Evolutionary conservation across 1,140 invertebrate species (phyloP), one percentile per base, ranked within the genome.

Genomic region (Drosophila setifemur): DNA sequence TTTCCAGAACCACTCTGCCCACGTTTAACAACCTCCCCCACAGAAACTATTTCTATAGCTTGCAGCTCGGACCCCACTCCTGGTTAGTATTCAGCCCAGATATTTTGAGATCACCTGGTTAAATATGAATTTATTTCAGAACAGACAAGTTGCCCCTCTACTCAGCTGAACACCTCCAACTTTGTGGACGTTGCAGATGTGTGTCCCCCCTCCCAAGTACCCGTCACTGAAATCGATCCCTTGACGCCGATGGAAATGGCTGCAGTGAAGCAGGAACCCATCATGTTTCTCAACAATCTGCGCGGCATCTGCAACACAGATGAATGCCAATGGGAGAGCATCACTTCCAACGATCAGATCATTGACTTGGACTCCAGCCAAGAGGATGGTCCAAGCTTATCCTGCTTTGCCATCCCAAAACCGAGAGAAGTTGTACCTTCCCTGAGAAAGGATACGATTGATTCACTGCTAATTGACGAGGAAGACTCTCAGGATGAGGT

Each of bases 181-280:
- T 70, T 58, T 44, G 53, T 70, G 19, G 53, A 70, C 8, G 9
- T 70, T 5, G 18, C 3, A 0, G 7, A 2, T 4, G 37, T 29
- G 0, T 19, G 3, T 2, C 9, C 8, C 0, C n/a, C 25, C 1
- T 43, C 19, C 4, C 52, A 70, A 29, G 6, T 16, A 4, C 6
- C 23, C 2, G 23, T 48, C 33, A n/a, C 7, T 2, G 1, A 8
- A 5, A n/a, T 11, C 16, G 67, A 70, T 44, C 67, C 67, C 1
- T 29, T 70, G 6, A 25, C 6, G 2, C 19, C 16, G 8, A 9
- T 6, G n/a, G n/a, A 25, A 3, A 0, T 33, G 2, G 12, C 7
- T 9, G 1, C 14, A 9, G 12, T 68, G 6, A 70, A 70, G 35
- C 18, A 48, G 11, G 67, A 70, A 14, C 43, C 43, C 1, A 42